Percentiles rank a stretch among this genome's conserved stretches.
These are phyloP conservation scores for Tetragnatha montana DNA, from an alignment of 2,888 invertebrate genomes.

Conservation along the genomic window DNA sequence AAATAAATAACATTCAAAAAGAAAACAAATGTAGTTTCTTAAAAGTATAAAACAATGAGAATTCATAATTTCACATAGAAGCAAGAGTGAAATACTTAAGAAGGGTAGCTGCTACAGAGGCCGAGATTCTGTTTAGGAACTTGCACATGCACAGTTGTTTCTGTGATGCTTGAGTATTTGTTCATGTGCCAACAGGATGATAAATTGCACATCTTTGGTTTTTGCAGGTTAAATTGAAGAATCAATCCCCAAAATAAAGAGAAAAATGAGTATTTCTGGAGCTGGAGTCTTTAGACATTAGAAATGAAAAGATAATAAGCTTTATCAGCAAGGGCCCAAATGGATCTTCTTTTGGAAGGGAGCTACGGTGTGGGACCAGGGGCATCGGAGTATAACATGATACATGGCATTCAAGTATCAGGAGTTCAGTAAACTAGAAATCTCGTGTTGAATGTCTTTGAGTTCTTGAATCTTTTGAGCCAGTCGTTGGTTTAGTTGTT, in stretches of 20 bases:
- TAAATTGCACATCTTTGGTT: slow-evolving; percentile 64
- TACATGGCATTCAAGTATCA: slow-evolving; percentile 67
- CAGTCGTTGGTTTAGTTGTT: slow-evolving; percentile 88
- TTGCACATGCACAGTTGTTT: slow-evolving; percentile 57
- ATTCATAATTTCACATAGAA: slow-evolving; percentile 4
- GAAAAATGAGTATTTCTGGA: slow-evolving; percentile 41
- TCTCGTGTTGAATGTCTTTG: slow-evolving; percentile 88
- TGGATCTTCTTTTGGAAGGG: slow-evolving; percentile 66
- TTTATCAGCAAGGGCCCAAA: slow-evolving; percentile 63
- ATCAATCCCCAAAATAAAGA: slow-evolving; percentile 45
- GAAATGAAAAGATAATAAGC: slow-evolving; percentile 48
- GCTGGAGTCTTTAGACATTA: slow-evolving; percentile 44
- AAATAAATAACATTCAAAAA: background rate
- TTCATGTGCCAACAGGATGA: slow-evolving; percentile 56
- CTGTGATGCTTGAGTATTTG: slow-evolving; percentile 56
- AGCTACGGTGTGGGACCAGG: slow-evolving; percentile 66
- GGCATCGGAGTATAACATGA: slow-evolving; percentile 51
- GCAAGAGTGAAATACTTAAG: slow-evolving; percentile 1
- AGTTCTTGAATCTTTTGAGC: slow-evolving; percentile 87
- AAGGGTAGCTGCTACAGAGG: slow-evolving; percentile 38
- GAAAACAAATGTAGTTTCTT: background rate
- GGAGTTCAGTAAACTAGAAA: slow-evolving; percentile 82
- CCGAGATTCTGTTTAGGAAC: slow-evolving; percentile 60
- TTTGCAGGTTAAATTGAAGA: slow-evolving; percentile 42
- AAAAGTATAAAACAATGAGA: slow-evolving; percentile 11